Evolutionary conservation across 2,797 vertebrate genomes (phyloP).

Genomic region (Valencia hispanica): DNA sequence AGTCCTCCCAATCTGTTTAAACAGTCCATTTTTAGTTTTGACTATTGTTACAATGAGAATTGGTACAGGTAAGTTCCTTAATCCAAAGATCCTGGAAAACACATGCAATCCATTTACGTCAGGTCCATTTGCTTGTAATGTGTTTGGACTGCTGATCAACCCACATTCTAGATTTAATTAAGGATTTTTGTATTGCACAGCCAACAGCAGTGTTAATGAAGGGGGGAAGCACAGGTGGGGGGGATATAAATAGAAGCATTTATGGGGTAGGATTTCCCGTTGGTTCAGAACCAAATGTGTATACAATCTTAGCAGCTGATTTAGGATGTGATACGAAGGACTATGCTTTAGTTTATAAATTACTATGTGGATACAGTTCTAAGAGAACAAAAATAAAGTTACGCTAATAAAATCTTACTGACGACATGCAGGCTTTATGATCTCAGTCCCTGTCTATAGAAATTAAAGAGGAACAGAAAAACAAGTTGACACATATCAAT

Average conservation of each 20-base stretch:
- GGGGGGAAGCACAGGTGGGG: constrained; percentile 54
- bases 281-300: constrained; percentile 52
- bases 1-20: constrained; percentile 18
- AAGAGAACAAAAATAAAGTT: neutral
- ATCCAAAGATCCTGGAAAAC: constrained; percentile 39
- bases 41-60: constrained; percentile 9
- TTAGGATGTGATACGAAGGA: constrained; percentile 4
- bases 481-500: neutral
- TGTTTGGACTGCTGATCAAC: constrained; percentile 19
- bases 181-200: constrained; percentile 61
- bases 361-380: neutral
- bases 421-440: neutral
- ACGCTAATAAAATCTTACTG: neutral
- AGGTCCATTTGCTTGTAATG: constrained; percentile 4
- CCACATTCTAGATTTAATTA: constrained; percentile 65
- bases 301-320: constrained; percentile 62
- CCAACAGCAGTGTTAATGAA: constrained; percentile 56
- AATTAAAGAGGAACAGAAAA: neutral
- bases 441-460: neutral
- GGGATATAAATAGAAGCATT: constrained; percentile 77
- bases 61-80: constrained; percentile 17
- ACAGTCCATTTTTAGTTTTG: constrained; percentile 25
- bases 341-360: neutral
- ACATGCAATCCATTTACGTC: neutral
- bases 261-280: constrained; percentile 74